Evolutionary conservation across 2,797 vertebrate genomes (phyloP).

Genomic region (Botia kubotai): DNA sequence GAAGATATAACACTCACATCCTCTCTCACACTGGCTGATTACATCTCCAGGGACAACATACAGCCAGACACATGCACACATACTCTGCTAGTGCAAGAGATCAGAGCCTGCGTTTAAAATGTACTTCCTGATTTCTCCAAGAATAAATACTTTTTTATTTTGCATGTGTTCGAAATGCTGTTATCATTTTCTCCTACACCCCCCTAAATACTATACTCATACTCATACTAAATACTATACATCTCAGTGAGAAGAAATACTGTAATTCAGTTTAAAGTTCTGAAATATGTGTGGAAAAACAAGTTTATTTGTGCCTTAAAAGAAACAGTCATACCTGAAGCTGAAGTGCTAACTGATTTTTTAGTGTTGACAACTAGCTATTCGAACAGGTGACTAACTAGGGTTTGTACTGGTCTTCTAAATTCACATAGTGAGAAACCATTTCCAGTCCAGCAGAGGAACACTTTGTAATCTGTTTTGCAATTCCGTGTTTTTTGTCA

Average conservation of each 20-base stretch:
- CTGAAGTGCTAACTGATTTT: not conserved
- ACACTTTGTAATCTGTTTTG: no score
- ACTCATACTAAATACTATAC: no score
- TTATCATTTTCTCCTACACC: not conserved
- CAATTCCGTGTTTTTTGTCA: no score
- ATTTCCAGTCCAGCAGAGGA: no score
- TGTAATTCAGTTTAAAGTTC: constrained; percentile 19
- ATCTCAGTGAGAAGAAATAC: not conserved
- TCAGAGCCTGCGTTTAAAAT: constrained; percentile 22
- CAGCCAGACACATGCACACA: constrained; percentile 53
- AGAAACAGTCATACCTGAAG: not conserved
- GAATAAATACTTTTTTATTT: not conserved
- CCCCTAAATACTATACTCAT: not conserved
- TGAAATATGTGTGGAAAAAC: not conserved
- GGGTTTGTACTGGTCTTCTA: not conserved
- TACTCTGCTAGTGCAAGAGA: constrained; percentile 35
- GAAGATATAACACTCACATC: constrained; percentile 88
- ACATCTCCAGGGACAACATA: constrained; percentile 77
- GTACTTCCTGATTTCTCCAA: constrained; percentile 12
- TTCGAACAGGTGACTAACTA: constrained; percentile 45
- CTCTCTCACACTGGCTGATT: constrained; percentile 81
- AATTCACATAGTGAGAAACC: no score
- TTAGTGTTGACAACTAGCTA: constrained; percentile 16
- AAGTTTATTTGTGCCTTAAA: not conserved
- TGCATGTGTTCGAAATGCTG: not conserved